A percentile compares a stretch with the other conserved stretches of the same genome.
phyloP scores from a whole-genome alignment of 1,140 invertebrate species.

The Meloidogyne chitwoodi region DNA sequence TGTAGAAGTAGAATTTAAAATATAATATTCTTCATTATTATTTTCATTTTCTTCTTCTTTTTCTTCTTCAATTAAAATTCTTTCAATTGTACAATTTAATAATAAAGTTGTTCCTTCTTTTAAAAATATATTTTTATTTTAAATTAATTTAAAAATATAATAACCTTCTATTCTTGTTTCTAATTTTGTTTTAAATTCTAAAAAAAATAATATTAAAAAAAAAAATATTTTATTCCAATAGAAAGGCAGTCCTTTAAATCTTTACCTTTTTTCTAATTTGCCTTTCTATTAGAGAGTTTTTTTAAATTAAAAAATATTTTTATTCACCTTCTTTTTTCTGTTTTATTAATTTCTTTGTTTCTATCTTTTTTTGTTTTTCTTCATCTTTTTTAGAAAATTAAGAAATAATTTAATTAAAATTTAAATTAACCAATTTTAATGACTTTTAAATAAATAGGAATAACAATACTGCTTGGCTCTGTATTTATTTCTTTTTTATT shows the following conservation, averaged over 20 bases:
- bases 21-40: not conserved
- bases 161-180: not conserved
- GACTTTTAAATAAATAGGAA: conserved; percentile 34
- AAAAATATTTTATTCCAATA: not conserved
- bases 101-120: conserved; percentile 23
- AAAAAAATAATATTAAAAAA: not conserved
- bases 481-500: conserved; percentile 28
- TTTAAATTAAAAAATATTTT: too few relatives aligned
- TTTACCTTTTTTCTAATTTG: too few relatives aligned
- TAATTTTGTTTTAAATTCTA: conserved; percentile 19
- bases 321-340: not conserved
- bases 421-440: not conserved
- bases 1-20: conserved; percentile 3
- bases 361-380: not conserved
- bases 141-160: not conserved
- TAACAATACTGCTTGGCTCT: conserved; percentile 23
- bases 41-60: not conserved
- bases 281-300: too few relatives aligned
- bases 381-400: not conserved
- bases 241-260: too few relatives aligned
- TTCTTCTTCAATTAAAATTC: not conserved
- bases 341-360: not conserved
- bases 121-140: conserved; percentile 8
- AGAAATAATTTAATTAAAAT: not conserved
- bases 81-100: conserved; percentile 30